Evolutionary conservation across 2,113 vertebrate species (phyloP).

Genomic region (Gadus macrocephalus): DNA sequence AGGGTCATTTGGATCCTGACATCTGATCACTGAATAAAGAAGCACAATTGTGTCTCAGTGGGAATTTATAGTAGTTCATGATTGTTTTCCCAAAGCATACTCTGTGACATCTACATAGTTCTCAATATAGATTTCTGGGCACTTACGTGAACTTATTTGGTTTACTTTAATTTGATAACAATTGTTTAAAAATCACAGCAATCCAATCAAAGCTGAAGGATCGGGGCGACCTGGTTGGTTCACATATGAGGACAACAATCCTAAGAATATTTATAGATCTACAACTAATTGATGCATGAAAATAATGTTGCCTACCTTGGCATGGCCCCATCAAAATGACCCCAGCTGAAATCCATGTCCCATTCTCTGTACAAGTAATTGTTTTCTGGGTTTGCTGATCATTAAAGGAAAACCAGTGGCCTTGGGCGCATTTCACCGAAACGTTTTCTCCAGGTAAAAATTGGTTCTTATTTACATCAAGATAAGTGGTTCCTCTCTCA

Average conservation of each 20-base stretch:
- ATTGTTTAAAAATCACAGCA: background rate
- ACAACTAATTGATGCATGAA: background rate
- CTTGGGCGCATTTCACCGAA: background rate
- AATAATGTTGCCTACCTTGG: background rate
- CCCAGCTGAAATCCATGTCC: background rate
- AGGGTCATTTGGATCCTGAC: background rate
- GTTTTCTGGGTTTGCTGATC: background rate
- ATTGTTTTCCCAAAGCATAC: background rate
- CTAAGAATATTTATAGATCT: background rate
- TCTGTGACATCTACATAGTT: background rate
- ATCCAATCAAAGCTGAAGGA: background rate
- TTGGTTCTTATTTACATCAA: background rate
- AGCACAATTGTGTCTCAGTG: background rate
- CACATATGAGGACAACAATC: too few relatives aligned
- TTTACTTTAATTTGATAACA: background rate
- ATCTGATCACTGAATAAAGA: conserved; percentile 42
- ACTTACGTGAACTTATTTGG: background rate
- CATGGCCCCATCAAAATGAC: background rate
- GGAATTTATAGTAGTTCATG: background rate
- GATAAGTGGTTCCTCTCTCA: background rate
- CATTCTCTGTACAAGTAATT: background rate
- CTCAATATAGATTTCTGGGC: background rate
- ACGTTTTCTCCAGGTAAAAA: background rate
- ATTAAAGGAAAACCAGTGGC: background rate
- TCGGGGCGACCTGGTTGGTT: background rate